A percentile compares a stretch with the other conserved stretches of the same genome.
Conservation (phyloP, 53 echinoderm and acorn worm species). For the Arbacia lixula region DNA sequence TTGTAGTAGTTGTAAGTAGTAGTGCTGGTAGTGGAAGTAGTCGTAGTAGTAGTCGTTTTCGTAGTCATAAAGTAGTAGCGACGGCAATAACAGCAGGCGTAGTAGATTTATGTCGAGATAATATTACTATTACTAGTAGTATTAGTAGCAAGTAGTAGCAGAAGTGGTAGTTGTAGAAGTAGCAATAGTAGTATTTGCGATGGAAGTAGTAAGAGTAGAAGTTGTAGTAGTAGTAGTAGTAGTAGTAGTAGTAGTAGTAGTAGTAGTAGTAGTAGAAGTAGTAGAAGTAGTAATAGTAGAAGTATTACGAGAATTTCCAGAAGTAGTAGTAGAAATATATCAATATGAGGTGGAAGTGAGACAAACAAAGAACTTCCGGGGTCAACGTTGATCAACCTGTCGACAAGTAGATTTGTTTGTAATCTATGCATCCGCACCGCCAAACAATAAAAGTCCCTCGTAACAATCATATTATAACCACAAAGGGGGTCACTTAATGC, state of each 20-base stretch:
- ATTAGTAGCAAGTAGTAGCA: background rate
- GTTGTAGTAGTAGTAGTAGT: background rate
- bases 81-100: too few species aligned
- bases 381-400: too few species aligned
- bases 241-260: background rate
- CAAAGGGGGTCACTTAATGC: too few species aligned
- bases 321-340: background rate
- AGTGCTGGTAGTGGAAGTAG: background rate
- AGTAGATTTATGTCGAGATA: too few species aligned
- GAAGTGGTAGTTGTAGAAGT: background rate
- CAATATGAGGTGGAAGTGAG: too few species aligned
- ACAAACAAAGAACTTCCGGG: too few species aligned
- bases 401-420: too few species aligned
- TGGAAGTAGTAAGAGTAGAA: background rate
- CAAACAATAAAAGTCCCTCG: too few species aligned
- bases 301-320: background rate
- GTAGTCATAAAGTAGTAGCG: too few species aligned
- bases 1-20: background rate
- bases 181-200: background rate
- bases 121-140: too few species aligned
- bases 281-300: background rate
- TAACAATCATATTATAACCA: too few species aligned
- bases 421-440: too few species aligned
- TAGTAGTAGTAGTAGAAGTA: background rate
- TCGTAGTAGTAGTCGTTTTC: background rate